A percentile compares a stretch with the other conserved stretches of the same genome.
Evolutionary conservation across 2,113 vertebrate species (phyloP).

Genomic region (Physeter macrocephalus): DNA sequence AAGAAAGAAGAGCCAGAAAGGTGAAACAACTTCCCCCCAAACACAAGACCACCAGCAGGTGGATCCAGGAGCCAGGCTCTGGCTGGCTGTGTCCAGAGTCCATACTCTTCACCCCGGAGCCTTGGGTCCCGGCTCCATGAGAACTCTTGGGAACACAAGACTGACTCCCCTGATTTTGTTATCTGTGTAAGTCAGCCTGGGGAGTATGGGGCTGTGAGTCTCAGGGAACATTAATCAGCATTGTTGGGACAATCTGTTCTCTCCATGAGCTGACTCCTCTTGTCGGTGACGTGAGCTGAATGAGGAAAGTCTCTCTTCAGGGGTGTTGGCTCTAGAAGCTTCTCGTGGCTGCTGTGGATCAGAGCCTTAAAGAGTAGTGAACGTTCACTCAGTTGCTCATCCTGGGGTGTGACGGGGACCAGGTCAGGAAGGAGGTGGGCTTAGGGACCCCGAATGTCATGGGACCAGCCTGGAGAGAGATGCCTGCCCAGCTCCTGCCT

Average conservation of each 20-base stretch:
- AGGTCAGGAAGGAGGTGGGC: not conserved
- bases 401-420: not conserved
- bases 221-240: too few species aligned
- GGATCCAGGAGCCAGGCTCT: not conserved
- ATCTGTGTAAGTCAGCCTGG: not conserved
- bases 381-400: not conserved
- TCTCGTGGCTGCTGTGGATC: fast-evolving
- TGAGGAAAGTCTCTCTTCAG: not conserved
- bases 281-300: fast-evolving
- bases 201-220: too few species aligned
- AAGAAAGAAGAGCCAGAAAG: not conserved
- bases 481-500: not conserved
- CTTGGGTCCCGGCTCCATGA: too few species aligned
- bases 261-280: not conserved
- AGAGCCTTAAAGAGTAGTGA: not conserved
- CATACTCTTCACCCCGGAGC: not conserved
- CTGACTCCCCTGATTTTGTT: not conserved
- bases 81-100: not conserved
- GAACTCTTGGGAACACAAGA: not conserved
- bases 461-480: not conserved
- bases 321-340: not conserved
- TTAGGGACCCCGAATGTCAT: not conserved
- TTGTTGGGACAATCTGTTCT: not conserved
- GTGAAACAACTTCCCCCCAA: not conserved
- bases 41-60: not conserved